Base-by-base conservation (phyloP, 2,888 invertebrate species). In the Latheticus oryzae region DNA sequence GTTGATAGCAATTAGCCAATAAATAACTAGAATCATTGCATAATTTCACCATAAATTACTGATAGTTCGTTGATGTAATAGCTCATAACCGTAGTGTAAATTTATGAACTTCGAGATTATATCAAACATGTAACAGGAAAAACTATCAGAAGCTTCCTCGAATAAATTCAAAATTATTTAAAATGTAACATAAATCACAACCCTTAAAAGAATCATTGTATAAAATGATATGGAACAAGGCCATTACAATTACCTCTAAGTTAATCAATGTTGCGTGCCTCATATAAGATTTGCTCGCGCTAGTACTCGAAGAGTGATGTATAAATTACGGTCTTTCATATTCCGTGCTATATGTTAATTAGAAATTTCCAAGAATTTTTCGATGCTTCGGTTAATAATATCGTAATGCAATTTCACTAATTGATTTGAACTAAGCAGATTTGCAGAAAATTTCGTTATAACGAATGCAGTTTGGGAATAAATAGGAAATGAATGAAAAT, bases 181-280 rank as follows among this genome's bases (percentile, higher is more conserved):
- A 35, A 17, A 8, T 16, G 33, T 12, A 19, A 21, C 21, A 21
- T 37, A 37, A 37, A 37, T 37, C 37, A 37, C 17, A 37, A 17
- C 9, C n/a, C 19, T 11, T 7, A 13, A 12, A 5, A 21, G 32
- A 32, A 32, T 32, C 12, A 3, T 37, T 17, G 24, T 5, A 5
- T 40, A 15, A 17, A 45, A 32, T 45, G 45, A 45, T 33, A 21
- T 33, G 5, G 58, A 37, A 35, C 61, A 61, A 58, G 58, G 61
- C 32, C 52, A 24, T 55, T 50, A 38, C 48, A 33, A 50, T 50
- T 35, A 50, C 38, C 17, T 7, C 28, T 5, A 16, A 48, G 33
- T 37, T 32, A 45, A 61, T 61, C 51, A 47, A 47, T 42, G 52
- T 61, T 52, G 61, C 61, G 61, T 61, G 60, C 38, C 38, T 40